A percentile compares a stretch with the other conserved stretches of the same genome.
phyloP scores from a whole-genome alignment of 1,140 invertebrate genomes.

The Latrodectus geometricus region DNA sequence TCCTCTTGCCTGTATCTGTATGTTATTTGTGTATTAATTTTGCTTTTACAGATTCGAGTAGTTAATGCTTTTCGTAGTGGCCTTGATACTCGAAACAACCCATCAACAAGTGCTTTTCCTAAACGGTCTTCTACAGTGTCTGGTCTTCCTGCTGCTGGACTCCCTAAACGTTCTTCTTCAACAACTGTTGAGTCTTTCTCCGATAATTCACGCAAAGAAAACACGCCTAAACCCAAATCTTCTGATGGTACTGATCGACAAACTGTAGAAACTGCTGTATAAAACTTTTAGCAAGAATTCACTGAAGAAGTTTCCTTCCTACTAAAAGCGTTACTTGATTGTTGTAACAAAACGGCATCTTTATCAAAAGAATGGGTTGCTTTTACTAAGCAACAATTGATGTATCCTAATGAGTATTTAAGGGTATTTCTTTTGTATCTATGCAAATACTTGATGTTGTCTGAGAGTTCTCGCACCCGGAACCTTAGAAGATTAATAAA shows the following conservation, averaged over 20 bases:
- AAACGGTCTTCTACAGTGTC: constrained; percentile 28
- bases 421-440: background rate
- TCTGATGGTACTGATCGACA: background rate
- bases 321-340: background rate
- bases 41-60: constrained; percentile 91
- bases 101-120: constrained; percentile 38
- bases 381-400: background rate
- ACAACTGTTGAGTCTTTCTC: constrained; percentile 17
- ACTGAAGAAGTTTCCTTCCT: background rate
- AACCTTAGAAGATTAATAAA: background rate
- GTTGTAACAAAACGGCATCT: background rate
- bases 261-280: constrained; percentile 17
- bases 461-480: background rate
- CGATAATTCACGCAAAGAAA: background rate
- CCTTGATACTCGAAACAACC: constrained; percentile 93
- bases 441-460: background rate
- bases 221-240: background rate
- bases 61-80: constrained; percentile 99
- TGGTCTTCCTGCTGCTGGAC: constrained; percentile 6
- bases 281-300: constrained; percentile 2
- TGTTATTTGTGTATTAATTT: constrained; percentile 2
- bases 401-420: too few species aligned
- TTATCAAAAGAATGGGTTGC: background rate
- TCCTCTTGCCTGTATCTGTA: background rate
- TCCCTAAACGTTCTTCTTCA: constrained; percentile 6